Evolutionary conservation across 2,113 vertebrate genomes (phyloP).

Genomic region (Siniperca chuatsi): DNA sequence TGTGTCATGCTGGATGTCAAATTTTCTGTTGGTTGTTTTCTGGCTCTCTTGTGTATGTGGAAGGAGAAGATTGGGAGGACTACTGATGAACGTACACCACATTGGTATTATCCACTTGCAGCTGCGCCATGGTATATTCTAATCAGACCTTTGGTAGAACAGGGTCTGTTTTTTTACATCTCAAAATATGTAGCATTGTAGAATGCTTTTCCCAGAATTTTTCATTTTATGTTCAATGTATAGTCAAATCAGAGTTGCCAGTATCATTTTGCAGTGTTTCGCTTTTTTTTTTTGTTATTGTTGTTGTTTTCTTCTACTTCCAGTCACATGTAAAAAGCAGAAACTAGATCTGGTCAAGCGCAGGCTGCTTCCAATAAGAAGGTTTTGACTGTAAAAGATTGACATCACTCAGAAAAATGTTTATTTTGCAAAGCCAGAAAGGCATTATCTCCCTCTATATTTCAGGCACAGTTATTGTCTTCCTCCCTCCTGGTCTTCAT

Average conservation of each 20-base stretch:
- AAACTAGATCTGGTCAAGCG: not conserved
- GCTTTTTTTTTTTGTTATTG: not conserved
- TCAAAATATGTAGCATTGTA: not conserved
- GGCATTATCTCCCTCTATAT: not conserved
- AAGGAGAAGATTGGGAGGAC: conserved; percentile 13
- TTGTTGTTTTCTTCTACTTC: conserved; percentile 16
- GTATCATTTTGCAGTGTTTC: not conserved
- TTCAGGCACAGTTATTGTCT: conserved; percentile 25
- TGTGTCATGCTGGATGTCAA: conserved; percentile 48
- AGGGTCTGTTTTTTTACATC: not conserved
- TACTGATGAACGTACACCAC: conserved; percentile 4
- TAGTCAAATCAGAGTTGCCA: not conserved
- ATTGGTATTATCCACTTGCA: conserved; percentile 14
- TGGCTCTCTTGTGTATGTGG: conserved; percentile 14
- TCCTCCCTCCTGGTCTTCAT: conserved; percentile 6
- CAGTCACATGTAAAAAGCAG: conserved; percentile 17
- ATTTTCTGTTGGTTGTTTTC: conserved; percentile 34
- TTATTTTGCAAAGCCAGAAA: conserved; percentile 31
- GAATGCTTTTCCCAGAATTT: not conserved
- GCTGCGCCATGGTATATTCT: conserved; percentile 4
- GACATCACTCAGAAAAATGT: not conserved
- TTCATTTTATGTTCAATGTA: not conserved
- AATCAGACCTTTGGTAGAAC: conserved; percentile 7
- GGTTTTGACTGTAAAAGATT: conserved; percentile 13
- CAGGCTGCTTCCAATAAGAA: not conserved